Percentiles rank a stretch among this genome's conserved stretches.
Conservation (phyloP, 2,797 vertebrate genomes). For the Thalassophryne amazonica region DNA sequence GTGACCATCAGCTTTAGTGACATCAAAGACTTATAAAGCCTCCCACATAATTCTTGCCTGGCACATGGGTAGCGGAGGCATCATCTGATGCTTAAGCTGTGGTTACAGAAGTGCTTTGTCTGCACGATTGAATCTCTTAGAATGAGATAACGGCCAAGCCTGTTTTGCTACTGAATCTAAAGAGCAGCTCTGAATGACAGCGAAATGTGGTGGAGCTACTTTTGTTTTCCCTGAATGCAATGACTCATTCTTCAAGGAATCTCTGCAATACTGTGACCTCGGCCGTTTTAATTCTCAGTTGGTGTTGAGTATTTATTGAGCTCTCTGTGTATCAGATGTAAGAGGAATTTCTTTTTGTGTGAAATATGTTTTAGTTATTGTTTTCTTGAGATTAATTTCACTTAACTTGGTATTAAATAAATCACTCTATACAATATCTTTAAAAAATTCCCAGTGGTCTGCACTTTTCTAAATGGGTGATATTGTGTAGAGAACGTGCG, state of each 20-base stretch:
- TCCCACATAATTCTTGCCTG: constrained; percentile 5
- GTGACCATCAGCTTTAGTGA: not conserved
- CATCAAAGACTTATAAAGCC: constrained; percentile 5
- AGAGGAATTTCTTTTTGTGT: too few species aligned
- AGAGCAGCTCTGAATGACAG: constrained; percentile 18
- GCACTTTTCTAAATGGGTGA: too few species aligned
- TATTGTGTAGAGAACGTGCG: too few species aligned
- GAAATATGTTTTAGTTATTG: too few species aligned
- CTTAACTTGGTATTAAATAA: too few species aligned
- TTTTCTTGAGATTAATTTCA: too few species aligned
- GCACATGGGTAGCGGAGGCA: not conserved
- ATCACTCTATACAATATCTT: too few species aligned
- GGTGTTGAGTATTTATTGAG: too few species aligned
- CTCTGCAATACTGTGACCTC: not conserved
- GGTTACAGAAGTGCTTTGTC: constrained; percentile 25
- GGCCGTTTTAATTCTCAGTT: too few species aligned
- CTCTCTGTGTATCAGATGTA: too few species aligned
- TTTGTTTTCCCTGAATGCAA: constrained; percentile 23
- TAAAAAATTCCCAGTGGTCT: too few species aligned
- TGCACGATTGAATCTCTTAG: constrained; percentile 29
- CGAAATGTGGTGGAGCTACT: not conserved
- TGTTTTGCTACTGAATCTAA: constrained; percentile 15
- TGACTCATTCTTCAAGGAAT: constrained; percentile 46
- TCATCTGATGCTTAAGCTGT: constrained; percentile 10
- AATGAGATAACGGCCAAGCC: constrained; percentile 11